A percentile compares a stretch with the other conserved stretches of the same genome.
These are phyloP conservation scores for Mesembrinibis cayennensis DNA, from an alignment of 2,113 vertebrate genomes.

Conservation along the genomic window DNA sequence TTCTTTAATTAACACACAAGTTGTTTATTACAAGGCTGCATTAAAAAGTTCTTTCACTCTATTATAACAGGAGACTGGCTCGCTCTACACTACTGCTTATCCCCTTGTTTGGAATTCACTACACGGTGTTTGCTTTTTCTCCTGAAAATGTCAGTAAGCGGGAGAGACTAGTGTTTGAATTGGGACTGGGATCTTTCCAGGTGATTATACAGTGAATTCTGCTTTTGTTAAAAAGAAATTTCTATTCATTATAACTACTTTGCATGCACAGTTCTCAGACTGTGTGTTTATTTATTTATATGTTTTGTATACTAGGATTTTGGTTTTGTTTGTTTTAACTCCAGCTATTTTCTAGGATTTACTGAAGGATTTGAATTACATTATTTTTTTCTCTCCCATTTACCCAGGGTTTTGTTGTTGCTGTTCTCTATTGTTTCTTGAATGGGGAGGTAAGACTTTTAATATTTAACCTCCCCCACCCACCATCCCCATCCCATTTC, in stretches of 20 bases:
- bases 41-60: slow-evolving; percentile 37
- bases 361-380: neutral
- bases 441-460: slow-evolving; percentile 92
- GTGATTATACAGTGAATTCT: slow-evolving; percentile 65
- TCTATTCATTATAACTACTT: neutral
- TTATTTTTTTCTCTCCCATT: neutral
- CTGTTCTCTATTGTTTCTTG: slow-evolving; percentile 97
- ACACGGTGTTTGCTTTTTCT: slow-evolving; percentile 97
- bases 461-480: neutral
- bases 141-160: slow-evolving; percentile 95
- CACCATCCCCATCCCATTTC: neutral
- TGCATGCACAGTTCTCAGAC: neutral
- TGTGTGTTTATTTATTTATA: neutral
- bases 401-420: slow-evolving; percentile 93
- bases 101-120: slow-evolving; percentile 96
- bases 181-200: slow-evolving; percentile 98
- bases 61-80: slow-evolving; percentile 85
- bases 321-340: neutral
- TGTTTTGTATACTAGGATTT: neutral
- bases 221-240: neutral
- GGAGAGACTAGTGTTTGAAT: slow-evolving; percentile 94
- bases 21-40: slow-evolving; percentile 10
- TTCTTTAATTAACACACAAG: slow-evolving; percentile 4
- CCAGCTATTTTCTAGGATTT: neutral
- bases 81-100: slow-evolving; percentile 96